Evolutionary conservation across 53 echinoderm and acorn worm genomes (phyloP), one percentile per base, ranked within the genome.

Genomic region (Zoroaster sp.): DNA sequence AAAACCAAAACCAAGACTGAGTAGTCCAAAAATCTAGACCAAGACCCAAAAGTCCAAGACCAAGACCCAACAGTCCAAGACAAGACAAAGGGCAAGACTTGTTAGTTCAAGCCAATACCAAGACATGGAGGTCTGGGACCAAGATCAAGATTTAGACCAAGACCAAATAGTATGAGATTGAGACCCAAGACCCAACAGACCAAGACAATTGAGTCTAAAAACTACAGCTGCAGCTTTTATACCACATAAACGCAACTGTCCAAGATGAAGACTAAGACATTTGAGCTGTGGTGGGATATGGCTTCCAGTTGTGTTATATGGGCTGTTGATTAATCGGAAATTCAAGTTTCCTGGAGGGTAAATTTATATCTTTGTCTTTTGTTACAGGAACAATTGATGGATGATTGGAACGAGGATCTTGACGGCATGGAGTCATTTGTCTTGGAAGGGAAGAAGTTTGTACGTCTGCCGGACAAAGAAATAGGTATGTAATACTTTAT

Each of bases 381-480:
- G 35, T 30, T 17, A 31, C 74, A 98, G 99, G 94, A 98, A 8
- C 95, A 95, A 47, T 66, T 98, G 75, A 94, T 96, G 93, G 99
- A 98, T 54, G 99, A 98, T 66, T 98, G 99, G 99, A 98, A 96
- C 83, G 99, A 94, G 40, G 99, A 98, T 75, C 83, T 98, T 31
- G 99, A 98, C 89, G 95, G 94, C 17, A 98, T 98, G 95, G 99
- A 98, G 73, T 89, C 99, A 10, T 98, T 98, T 90, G 99, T 96
- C 28, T 73, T 98, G 83, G 99, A 98, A 73, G 96, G 94, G 40
- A 94, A 94, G 83, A 98, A 98, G 80, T 98, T 98, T 98, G 99
- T 94, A 20, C 75, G 95, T 17, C 81, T 98, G 5, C 99, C 99
- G 32, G 95, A 96, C 35, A 90, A 91, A 63, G 99, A 98, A 87